Evolutionary conservation across 2,113 vertebrate genomes (phyloP).

Genomic region (Neofelis nebulosa): DNA sequence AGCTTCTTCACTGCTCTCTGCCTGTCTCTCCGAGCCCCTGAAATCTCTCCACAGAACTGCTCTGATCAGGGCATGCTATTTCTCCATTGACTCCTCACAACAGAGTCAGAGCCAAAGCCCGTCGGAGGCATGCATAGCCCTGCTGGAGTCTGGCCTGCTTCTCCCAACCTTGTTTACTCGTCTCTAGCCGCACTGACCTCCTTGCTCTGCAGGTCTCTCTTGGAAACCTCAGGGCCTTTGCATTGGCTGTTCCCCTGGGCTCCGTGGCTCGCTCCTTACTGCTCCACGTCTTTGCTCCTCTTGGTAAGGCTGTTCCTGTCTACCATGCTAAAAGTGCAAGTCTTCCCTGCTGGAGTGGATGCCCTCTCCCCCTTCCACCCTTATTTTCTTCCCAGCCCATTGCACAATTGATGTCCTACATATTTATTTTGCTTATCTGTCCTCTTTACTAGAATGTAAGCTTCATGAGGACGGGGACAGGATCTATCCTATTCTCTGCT

Average conservation of each 20-base stretch:
- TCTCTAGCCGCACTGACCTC: neutral
- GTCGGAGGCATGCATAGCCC: rapidly evolving
- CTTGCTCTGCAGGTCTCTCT: neutral
- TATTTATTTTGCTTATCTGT: neutral
- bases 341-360: neutral
- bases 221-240: neutral
- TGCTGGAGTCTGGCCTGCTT: neutral
- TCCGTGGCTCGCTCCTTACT: neutral
- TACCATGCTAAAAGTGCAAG: neutral
- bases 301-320: neutral
- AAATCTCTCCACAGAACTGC: neutral
- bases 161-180: neutral
- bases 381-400: neutral
- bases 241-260: neutral
- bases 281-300: neutral
- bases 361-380: neutral
- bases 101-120: neutral
- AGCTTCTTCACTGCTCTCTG: neutral
- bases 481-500: neutral
- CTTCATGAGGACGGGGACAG: neutral
- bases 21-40: neutral
- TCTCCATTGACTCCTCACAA: neutral
- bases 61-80: neutral
- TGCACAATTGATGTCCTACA: neutral
- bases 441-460: neutral